Evolutionary conservation across 2,797 vertebrate genomes (phyloP).

Genomic region (Pitangus sulphuratus): DNA sequence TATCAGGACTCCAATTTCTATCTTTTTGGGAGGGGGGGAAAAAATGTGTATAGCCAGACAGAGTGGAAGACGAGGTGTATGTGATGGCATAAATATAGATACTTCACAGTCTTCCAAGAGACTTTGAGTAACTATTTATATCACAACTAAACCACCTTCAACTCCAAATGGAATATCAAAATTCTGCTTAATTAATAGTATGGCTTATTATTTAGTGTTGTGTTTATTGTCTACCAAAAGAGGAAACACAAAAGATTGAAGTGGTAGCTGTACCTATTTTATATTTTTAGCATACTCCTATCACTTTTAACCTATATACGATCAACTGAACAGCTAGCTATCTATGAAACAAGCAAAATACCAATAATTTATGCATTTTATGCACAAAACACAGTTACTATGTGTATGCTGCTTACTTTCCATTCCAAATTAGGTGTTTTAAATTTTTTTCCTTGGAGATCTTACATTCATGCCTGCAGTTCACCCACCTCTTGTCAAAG

Average conservation of each 20-base stretch:
- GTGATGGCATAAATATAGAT: background rate
- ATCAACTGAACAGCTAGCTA: background rate
- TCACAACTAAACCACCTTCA: background rate
- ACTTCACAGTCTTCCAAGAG: background rate
- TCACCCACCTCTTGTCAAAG: conserved; percentile 45
- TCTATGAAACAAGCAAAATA: background rate
- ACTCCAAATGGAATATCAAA: background rate
- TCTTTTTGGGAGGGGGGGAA: accelerated
- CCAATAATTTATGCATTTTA: background rate
- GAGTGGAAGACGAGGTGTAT: background rate
- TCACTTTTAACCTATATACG: background rate
- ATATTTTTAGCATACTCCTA: background rate
- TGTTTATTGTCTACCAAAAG: background rate
- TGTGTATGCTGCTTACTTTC: background rate
- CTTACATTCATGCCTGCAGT: background rate
- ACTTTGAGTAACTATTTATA: background rate
- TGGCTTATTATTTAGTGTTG: background rate
- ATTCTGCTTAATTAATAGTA: background rate
- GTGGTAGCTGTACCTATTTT: background rate
- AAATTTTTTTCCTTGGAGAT: background rate
- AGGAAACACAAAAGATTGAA: background rate
- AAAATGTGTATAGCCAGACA: background rate
- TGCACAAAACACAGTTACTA: background rate
- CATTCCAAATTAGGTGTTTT: background rate
- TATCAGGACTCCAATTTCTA: background rate